Base-by-base conservation (phyloP, 1,140 invertebrate genomes). In the Drosophila carrolli region DNA sequence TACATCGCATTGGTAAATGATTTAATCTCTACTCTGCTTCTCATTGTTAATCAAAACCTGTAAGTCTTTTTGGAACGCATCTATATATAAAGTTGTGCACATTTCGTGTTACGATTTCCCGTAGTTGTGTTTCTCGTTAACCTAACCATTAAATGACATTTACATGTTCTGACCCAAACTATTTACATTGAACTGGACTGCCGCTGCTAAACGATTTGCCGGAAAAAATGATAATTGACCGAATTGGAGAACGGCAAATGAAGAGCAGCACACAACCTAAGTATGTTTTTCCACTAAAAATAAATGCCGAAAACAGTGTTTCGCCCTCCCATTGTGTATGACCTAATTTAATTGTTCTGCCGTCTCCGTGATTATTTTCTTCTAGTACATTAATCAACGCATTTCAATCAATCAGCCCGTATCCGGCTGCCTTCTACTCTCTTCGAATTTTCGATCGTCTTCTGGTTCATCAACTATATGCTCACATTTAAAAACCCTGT, bases 401-500 rank as follows among this genome's bases (percentile, higher is more conserved):
- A 46, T 46, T 60, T 77, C 54, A 61, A 81, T 77, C 74, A 77
- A 66, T 72, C 57, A 59, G 43, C 72, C 63, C 62, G 46, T 41
- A 41, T 68, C 46, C 76, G 57, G 53, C 55, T 59, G 51, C 62
- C 23, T 1, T 27, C n/a, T 44, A 44, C 5, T 47, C 37, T 16
- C 32, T 38, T 29, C 23, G 14, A 35, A 38, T 23, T 47, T 40
- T 14, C 37, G 41, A 67, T 32, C 55, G 38, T 37, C 27, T 54
- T 23, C n/a, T 14, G 11, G 41, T 27, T 56, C 65, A 71, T 46
- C 83, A 81, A 55, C 70, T 85, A 77, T 81, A 78, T 89, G 84
- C 84, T 89, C 84, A 84, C 84, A 89, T 89, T 89, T 89, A 89
- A 89, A 78, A 89, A 89, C 84, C 84, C 84, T 89, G 84, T 89